A percentile compares a stretch with the other conserved stretches of the same genome.
These are phyloP conservation scores for Sciaenops ocellatus DNA, from an alignment of 2,797 vertebrate genomes.

Conservation along the genomic window DNA sequence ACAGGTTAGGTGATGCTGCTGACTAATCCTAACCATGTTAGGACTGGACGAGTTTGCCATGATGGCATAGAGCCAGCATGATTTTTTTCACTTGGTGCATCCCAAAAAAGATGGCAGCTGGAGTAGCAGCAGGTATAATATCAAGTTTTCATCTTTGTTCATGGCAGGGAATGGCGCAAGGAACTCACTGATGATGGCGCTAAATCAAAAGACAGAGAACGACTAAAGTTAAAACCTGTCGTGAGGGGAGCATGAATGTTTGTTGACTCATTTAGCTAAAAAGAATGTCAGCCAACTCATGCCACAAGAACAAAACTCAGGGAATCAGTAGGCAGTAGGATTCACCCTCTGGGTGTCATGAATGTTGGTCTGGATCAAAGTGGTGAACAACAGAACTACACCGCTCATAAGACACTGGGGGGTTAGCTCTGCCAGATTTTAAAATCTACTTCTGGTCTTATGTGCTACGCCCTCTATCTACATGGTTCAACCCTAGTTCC, in stretches of 20 bases:
- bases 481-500: no score
- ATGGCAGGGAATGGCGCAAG: neutral
- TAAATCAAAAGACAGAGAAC: neutral
- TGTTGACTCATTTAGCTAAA: neutral
- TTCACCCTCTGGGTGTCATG: neutral
- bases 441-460: no score
- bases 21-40: neutral
- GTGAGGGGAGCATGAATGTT: neutral
- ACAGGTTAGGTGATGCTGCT: neutral
- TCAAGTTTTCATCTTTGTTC: neutral
- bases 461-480: no score
- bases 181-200: neutral
- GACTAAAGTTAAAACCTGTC: neutral
- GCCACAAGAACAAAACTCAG: neutral
- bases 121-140: neutral
- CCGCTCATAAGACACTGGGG: no score
- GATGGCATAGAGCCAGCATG: neutral
- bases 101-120: neutral
- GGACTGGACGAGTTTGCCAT: conserved; percentile 1
- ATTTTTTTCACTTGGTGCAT: neutral
- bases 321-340: neutral
- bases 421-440: no score
- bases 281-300: neutral
- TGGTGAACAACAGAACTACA: neutral
- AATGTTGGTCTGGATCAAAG: neutral